Evolutionary conservation across 2,888 invertebrate genomes (phyloP).

Genomic region (Rotaria sp.): DNA sequence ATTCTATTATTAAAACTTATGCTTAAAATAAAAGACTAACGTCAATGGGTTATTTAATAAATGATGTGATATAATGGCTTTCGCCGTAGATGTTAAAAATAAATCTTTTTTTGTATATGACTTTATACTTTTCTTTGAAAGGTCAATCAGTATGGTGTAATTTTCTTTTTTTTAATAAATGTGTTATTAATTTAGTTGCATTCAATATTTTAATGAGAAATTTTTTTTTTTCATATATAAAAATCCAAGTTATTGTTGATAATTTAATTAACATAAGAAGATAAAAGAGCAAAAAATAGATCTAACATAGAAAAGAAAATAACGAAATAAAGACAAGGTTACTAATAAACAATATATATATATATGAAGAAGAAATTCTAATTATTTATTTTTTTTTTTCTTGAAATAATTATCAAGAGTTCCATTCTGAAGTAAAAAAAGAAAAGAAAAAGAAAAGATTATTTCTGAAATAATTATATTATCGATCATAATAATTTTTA

Average conservation of each 20-base stretch:
- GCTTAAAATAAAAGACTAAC: neutral
- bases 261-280: constrained; percentile 5
- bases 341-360: neutral
- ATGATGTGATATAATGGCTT: no score
- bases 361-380: neutral
- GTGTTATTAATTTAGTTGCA: neutral
- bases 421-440: neutral
- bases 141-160: neutral
- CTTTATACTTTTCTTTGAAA: neutral
- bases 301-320: neutral
- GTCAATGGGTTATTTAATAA: neutral
- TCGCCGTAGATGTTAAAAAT: neutral
- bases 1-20: neutral
- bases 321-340: neutral
- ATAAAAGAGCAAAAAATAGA: neutral
- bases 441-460: neutral
- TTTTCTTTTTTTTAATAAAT: neutral
- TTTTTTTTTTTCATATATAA: neutral
- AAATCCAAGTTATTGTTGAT: neutral
- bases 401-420: neutral
- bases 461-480: no score
- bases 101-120: neutral
- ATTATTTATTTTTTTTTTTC: neutral
- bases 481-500: neutral
- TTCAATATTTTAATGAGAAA: neutral